Base-by-base conservation (phyloP, 2,113 vertebrate genomes). In the Tyrannus savana region DNA sequence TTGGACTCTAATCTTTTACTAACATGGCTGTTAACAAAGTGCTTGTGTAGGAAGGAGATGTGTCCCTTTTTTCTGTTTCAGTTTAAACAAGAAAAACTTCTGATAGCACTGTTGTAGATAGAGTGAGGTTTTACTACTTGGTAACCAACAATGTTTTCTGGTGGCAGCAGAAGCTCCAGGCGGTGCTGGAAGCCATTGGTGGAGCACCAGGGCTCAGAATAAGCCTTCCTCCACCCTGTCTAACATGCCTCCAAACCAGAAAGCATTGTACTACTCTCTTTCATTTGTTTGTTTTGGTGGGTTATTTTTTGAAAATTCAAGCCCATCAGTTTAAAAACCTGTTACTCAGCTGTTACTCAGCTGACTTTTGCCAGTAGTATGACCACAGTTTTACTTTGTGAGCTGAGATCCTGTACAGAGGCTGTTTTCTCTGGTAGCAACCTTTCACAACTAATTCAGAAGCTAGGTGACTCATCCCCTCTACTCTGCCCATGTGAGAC, bases 61-160 rank as follows among this genome's bases (percentile, higher is more conserved):
- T 67, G 68, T n/a, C 80, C 50, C 9, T 85, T 89, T 90, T 59
- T 92, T 89, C 55, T 66, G 22, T 42, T 85, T 74, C 74, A 39
- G 50, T 96, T 85, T 73, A 62, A 82, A 73, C 59, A 94, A 59
- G 25, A 76, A 83, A 87, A 73, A 10, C 3, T 9, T 39, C 46
- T 84, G 93, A 94, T 92, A 96, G 42, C 30, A 6, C 23, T 33
- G 39, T 21, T 50, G 59, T 46, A 90, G 75, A 69, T 55, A 71
- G 50, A 64, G 41, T 31, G 55, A 96, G 28, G n/a, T 91, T 83
- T 76, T 77, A 47, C 84, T 77, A 27, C 94, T 83, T 71, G 63
- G 75, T 42, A 85, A 96, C 68, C 42, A 58, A 12, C 30, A 80
- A 30, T 78, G 73, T 95, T 96, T 96, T 35, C 42, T 67, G 23